These are phyloP conservation scores for Nothoprocta pentlandii DNA, from an alignment of 2,113 vertebrate genomes.

Conservation along the genomic window DNA sequence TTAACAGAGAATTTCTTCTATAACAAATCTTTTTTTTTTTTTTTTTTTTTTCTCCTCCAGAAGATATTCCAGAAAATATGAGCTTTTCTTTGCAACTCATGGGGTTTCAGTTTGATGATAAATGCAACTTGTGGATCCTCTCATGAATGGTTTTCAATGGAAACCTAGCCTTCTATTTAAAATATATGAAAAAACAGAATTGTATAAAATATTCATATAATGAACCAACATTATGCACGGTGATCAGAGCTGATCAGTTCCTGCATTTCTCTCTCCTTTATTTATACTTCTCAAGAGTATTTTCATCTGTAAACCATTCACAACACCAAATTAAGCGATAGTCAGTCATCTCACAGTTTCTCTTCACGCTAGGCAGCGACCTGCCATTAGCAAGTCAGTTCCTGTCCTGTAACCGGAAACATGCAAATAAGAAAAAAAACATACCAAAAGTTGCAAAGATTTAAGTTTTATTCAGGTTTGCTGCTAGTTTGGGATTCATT, in stretches of 20 bases:
- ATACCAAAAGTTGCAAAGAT: conserved; percentile 11
- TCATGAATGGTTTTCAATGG: not conserved
- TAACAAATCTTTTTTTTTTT: not conserved
- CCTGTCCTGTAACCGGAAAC: not conserved
- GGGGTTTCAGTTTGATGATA: not conserved
- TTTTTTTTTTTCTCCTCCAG: no score
- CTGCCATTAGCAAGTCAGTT: conserved; percentile 12
- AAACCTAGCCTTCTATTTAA: not conserved
- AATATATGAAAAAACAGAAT: not conserved
- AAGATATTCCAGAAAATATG: not conserved
- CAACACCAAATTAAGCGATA: not conserved
- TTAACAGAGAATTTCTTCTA: not conserved
- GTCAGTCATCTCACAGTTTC: not conserved
- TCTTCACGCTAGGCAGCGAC: not conserved
- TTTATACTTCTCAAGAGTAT: not conserved
- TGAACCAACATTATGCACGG: not conserved
- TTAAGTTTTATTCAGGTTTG: conserved; percentile 40
- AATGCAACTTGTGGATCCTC: not conserved
- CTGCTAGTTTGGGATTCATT: conserved; percentile 51
- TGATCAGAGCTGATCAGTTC: not conserved
- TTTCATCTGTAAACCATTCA: not conserved
- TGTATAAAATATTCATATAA: not conserved
- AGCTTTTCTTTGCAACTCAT: not conserved
- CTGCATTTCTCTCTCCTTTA: not conserved
- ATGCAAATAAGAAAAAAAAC: not conserved